Evolutionary conservation across 2,888 invertebrate genomes (phyloP), one percentile per base, ranked within the genome.

Genomic region (Plutella xylostella): DNA sequence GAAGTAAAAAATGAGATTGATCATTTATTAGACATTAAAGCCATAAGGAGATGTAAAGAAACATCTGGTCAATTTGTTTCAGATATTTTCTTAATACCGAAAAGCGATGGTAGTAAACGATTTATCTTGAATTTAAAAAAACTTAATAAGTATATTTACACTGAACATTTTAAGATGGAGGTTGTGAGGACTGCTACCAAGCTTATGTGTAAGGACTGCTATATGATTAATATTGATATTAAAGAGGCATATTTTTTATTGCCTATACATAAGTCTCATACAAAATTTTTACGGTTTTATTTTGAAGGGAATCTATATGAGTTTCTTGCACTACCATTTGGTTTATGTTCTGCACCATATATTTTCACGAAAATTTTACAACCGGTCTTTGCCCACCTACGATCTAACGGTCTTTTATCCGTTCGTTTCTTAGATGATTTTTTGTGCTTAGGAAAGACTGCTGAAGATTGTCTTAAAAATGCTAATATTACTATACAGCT

Each of bases 151-250:
- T 45, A 35, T 42, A 31, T 46, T 37, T 1, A 18, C 17, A 43
- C 28, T 21, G 18, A 31, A 20, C 43, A 46, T 43, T 46, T 46
- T 39, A 43, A 46, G 18, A 22, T 46, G 15, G 46, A 46, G 18
- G 43, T 43, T 28, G 25, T 47, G n/a, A 47, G 47, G 28, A 48
- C 47, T 12, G 47, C 47, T 12, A 31, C 33, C 11, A 38, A 37
- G 20, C 30, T 48, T 14, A 33, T 48, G 5, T 40, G 15, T 18
- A 38, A 20, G 14, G 34, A 31, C 9, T 31, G 34, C 28, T 28
- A 28, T 28, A 28, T 28, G 28, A 12, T 9, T n/a, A 28, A 9
- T 12, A 28, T 28, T 28, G 28, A 28, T 6, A 12, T 28, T 9
- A 9, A 28, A 28, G n/a, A 28, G 9, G 28, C 28, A 9, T 28